phyloP scores from a whole-genome alignment of 2,113 vertebrate species.

The Tamias sibiricus region DNA sequence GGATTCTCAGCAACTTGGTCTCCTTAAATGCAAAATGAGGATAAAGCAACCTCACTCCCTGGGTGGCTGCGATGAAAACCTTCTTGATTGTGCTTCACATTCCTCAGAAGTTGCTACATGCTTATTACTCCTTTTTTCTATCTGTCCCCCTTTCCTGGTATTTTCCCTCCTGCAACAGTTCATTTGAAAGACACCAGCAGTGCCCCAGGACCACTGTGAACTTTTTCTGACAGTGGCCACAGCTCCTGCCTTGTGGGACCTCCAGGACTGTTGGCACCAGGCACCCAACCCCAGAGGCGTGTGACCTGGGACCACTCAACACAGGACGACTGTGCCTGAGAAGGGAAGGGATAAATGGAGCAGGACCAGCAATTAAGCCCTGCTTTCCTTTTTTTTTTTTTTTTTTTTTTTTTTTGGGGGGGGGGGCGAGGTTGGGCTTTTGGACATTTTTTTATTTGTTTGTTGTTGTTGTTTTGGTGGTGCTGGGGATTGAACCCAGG shows the following conservation, averaged over 20 bases:
- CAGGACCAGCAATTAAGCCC: not conserved
- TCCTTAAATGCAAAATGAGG: not conserved
- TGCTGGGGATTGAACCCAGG: too few species aligned
- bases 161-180: not conserved
- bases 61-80: not conserved
- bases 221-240: not conserved
- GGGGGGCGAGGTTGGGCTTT: too few species aligned
- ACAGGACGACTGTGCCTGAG: not conserved
- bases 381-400: not conserved
- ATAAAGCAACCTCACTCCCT: not conserved
- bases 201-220: not conserved
- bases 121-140: not conserved
- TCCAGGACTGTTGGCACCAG: too few species aligned
- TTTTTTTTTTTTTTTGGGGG: too few species aligned
- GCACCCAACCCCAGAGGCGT: not conserved
- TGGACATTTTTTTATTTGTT: too few species aligned
- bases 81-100: fast-evolving
- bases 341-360: fast-evolving
- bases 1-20: not conserved
- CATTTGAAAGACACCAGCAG: not conserved
- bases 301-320: not conserved
- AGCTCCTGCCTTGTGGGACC: not conserved
- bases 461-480: too few species aligned
- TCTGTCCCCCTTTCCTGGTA: not conserved
- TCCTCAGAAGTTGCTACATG: not conserved